Conservation (phyloP, 2,797 vertebrate species). For the Mycteria americana region DNA sequence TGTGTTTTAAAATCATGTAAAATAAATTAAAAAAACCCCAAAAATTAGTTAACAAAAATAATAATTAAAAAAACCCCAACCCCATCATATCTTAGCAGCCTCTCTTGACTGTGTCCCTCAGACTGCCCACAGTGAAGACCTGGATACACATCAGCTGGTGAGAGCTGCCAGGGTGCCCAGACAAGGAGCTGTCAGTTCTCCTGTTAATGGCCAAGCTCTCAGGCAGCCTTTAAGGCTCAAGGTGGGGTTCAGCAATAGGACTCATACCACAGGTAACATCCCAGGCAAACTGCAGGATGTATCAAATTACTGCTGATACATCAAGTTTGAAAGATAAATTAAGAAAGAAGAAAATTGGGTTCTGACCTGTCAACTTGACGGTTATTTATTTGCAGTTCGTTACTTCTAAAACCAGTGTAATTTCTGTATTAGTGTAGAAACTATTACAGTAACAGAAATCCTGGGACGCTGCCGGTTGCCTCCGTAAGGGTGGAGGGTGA, state of each 20-base stretch:
- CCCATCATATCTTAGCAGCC: rapidly evolving
- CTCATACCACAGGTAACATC: not conserved
- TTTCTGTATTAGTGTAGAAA: not conserved
- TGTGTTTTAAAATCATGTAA: not conserved
- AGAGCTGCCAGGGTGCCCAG: not conserved
- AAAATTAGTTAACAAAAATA: no score
- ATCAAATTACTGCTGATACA: not conserved
- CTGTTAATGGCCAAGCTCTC: not conserved
- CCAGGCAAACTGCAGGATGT: not conserved
- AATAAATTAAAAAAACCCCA: not conserved
- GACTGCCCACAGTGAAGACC: not conserved
- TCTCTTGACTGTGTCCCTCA: not conserved
- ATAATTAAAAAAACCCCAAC: not conserved
- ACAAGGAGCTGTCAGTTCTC: not conserved
- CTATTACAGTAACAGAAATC: not conserved
- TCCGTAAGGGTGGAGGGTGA: not conserved
- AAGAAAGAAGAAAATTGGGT: not conserved
- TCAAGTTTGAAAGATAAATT: not conserved
- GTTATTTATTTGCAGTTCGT: not conserved
- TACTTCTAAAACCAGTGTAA: not conserved
- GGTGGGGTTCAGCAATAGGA: not conserved
- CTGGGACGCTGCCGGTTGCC: not conserved
- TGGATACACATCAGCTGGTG: not conserved
- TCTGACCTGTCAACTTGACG: not conserved
- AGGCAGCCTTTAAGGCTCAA: not conserved